Conservation (phyloP, 2,113 vertebrate species). For the Chionis minor region DNA sequence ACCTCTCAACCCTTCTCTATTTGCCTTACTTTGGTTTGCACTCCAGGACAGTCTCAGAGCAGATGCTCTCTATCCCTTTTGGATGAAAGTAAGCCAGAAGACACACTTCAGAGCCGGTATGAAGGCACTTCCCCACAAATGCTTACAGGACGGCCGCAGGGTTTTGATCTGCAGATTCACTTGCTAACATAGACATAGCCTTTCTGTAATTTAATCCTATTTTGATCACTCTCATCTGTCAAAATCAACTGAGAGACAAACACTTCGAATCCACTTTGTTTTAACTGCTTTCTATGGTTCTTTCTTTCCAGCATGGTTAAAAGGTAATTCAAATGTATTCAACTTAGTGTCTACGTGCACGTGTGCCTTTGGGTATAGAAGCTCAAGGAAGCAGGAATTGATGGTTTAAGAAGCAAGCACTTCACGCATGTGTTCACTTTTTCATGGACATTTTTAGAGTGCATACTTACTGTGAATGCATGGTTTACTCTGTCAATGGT, state of each 20-base stretch:
- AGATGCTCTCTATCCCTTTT: neutral
- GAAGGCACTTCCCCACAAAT: neutral
- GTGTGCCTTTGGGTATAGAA: neutral
- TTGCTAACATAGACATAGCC: neutral
- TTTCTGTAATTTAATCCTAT: neutral
- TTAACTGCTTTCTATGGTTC: neutral
- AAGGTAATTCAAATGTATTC: neutral
- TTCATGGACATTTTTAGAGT: slow-evolving; percentile 10
- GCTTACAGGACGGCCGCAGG: neutral
- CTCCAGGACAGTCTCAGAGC: neutral
- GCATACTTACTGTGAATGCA: slow-evolving; percentile 15
- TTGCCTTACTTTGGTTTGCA: neutral
- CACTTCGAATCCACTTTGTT: neutral
- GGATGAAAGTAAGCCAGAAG: neutral
- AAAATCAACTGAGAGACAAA: neutral
- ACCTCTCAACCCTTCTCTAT: neutral
- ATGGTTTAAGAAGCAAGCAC: neutral
- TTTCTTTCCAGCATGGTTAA: neutral
- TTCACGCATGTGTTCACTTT: neutral
- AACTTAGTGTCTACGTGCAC: neutral
- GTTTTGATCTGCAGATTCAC: neutral
- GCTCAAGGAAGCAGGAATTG: neutral
- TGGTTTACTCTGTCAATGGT: slow-evolving; percentile 28
- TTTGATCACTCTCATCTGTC: neutral
- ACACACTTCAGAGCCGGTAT: neutral